Conservation (phyloP, 2,113 vertebrate genomes). For the Octodon degus region DNA sequence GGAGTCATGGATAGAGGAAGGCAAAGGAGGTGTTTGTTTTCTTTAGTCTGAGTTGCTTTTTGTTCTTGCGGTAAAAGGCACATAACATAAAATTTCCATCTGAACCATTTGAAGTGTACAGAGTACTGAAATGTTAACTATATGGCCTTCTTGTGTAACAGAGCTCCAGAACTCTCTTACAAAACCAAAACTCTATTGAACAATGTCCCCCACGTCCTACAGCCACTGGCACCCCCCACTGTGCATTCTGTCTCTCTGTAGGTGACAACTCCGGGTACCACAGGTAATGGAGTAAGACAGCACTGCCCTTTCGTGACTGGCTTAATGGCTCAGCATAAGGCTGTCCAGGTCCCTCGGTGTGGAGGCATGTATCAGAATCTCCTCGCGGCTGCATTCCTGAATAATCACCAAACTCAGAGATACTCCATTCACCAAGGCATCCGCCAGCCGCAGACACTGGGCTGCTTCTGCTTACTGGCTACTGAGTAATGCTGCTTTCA, state of each 20-base stretch:
- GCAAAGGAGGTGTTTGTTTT: not conserved
- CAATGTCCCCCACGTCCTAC: too few relatives aligned
- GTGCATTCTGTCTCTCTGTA: not conserved
- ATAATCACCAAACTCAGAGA: fast-evolving
- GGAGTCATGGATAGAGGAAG: not conserved
- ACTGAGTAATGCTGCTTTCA: not conserved
- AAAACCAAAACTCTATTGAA: not conserved
- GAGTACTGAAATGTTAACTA: not conserved
- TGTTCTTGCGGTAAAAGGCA: not conserved
- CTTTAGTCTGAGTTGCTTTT: not conserved
- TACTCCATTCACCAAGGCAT: not conserved
- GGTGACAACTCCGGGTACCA: not conserved
- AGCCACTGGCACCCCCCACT: not conserved
- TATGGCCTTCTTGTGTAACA: not conserved
- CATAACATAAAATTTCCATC: not conserved
- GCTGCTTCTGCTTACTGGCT: not conserved
- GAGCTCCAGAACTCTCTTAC: not conserved
- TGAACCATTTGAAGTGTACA: not conserved
- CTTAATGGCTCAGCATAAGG: not conserved
- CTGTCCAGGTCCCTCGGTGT: not conserved
- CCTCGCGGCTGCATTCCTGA: not conserved
- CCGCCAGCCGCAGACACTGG: too few relatives aligned
- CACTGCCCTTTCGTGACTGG: not conserved
- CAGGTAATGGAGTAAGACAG: fast-evolving
- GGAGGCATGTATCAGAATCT: not conserved